Percentiles rank a stretch among this genome's conserved stretches.
Evolutionary conservation across 1,140 invertebrate species (phyloP).

Genomic region (Zaprionus nigranus): DNA sequence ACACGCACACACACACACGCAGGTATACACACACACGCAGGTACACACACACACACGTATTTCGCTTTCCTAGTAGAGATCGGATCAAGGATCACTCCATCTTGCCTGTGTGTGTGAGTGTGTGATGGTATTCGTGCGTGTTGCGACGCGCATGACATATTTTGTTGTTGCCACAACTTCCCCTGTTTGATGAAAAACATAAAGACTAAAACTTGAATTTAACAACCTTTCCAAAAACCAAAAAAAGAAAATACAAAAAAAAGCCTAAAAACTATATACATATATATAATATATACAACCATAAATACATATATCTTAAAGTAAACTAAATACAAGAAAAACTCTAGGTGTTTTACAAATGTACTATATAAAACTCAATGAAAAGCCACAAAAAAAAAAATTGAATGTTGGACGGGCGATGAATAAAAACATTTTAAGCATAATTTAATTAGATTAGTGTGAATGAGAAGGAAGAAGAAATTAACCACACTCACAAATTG

Average conservation of each 20-base stretch:
- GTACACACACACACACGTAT: conserved; percentile 4
- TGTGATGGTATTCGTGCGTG: neutral
- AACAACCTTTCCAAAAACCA: conserved; percentile 59
- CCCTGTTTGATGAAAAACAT: conserved; percentile 78
- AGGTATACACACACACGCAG: conserved; percentile 1
- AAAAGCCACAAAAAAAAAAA: conserved; percentile 7
- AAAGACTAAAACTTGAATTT: conserved; percentile 82
- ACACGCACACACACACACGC: conserved; percentile 3
- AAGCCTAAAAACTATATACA: conserved; percentile 48
- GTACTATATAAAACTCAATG: conserved; percentile 42
- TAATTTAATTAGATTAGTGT: conserved; percentile 61
- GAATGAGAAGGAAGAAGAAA: conserved; percentile 25
- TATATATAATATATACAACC: conserved; percentile 34
- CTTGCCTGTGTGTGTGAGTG: conserved; percentile 7
- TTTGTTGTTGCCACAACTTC: conserved; percentile 56
- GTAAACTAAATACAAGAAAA: conserved; percentile 51
- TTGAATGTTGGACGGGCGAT: conserved; percentile 16
- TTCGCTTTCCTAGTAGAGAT: neutral
- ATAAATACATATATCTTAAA: conserved; percentile 59
- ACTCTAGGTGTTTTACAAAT: conserved; percentile 77
- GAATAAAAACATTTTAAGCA: conserved; percentile 56
- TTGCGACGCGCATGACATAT: conserved; percentile 2
- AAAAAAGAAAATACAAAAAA: conserved; percentile 22
- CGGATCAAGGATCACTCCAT: neutral
- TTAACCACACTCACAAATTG: conserved; percentile 5